Base-by-base conservation (phyloP, 2,113 vertebrate species). In the Nibea coibor region DNA sequence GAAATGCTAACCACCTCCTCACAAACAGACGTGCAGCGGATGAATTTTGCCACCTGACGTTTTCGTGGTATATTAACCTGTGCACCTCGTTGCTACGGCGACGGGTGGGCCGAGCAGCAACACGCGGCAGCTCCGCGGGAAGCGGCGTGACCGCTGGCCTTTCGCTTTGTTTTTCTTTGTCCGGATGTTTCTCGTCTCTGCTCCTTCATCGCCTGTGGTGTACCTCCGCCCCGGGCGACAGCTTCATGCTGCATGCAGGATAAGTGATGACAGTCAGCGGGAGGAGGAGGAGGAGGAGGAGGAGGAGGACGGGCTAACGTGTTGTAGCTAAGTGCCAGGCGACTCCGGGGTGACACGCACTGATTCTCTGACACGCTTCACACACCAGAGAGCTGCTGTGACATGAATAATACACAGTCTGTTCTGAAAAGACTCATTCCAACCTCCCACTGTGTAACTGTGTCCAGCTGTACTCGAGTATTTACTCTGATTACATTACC, bases 241-340 rank as follows among this genome's bases (percentile, higher is more conserved):
- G 51, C 56, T 35, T 76, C 62, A 11, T 0, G 16, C 64, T 65
- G 66, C 61, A 72, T 73, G 64, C 43, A 12, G 39, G 43, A 53
- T 42, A 64, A 76, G 69, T 64, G 71, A 43, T 51, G 10, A 17
- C 72, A 68, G 74, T 45, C 65, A n/a, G 64, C 19, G 22, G 61
- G 59, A 47, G 48, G 8, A 2, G 48, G 17, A 12, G 43, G 15
- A 26, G 24, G 24, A 26, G 24, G 24, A 26, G 24, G 1, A 24
- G 67, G 71, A 66, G 59, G 61, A 20, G 8, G 68, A 28, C 10
- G 5, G 26, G 24, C 14, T 70, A 14, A 58, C 7, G 47, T 48
- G 54, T 59, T 31, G 43, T 17, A 26, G 71, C 64, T 39, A 20
- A 75, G 71, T 8, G 71, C 47, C 39, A 59, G 72, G 73, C 53